Base-by-base conservation (phyloP, 2,797 vertebrate genomes). In the Neoniphon sammara region DNA sequence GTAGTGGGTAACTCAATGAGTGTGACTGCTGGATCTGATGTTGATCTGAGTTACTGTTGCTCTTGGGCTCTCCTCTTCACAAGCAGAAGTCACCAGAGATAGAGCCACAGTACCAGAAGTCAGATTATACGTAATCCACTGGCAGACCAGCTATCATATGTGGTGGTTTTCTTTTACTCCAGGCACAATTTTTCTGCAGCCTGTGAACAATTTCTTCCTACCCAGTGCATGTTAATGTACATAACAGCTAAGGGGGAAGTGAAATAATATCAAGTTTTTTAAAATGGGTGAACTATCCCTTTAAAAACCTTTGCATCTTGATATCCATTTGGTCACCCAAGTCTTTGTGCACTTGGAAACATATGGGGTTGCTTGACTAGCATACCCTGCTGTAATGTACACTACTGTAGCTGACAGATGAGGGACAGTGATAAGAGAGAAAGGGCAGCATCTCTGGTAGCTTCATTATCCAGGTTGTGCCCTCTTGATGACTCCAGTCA, bases 1-100 rank as follows among this genome's bases (percentile, higher is more conserved):
- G 58, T 74, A 54, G 0, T 42, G 55, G 74, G 91, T 91, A 94
- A 94, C 90, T 75, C 85, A 89, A 91, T 88, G 87, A 92, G 85
- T 46, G 66, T 1, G 52, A 75, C 75, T 21, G 71, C 69, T 78
- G 56, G 50, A 73, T 83, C 78, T 85, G 80, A 88, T 77, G 77
- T 27, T 27, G 25, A 27, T 27, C 25, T 27, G 70, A 75, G 80
- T 82, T 67, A 70, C 72, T 57, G 50, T 60, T 76, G 44, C 62
- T 64, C 61, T 70, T 39, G 50, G 27, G 53, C 11, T 36, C 70
- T 53, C 8, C 47, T 25, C 42, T 25, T 70, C 44, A 46, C 9
- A 12, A 47, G 46, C 53, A 59, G 18, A 74, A 69, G 57, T 74
- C 61, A 73, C 39, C 62, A 53, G 21, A 72, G 46, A 83, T 66